Base-by-base conservation (phyloP, 2,797 vertebrate species). In the Semaprochilodus insignis region DNA sequence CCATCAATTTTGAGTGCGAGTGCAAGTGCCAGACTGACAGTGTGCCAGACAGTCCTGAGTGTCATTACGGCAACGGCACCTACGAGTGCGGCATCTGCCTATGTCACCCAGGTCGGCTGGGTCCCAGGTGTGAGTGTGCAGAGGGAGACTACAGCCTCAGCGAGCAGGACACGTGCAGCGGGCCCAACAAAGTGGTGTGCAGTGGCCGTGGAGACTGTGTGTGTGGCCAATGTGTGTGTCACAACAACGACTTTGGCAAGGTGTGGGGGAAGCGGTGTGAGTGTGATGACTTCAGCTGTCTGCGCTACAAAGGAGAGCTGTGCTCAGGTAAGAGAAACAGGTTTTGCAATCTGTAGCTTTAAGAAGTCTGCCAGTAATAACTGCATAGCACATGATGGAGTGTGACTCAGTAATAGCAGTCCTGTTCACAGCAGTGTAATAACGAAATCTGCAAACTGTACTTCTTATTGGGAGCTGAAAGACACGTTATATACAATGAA, bases 251-350 rank as follows among this genome's bases (percentile, higher is more conserved):
- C 91, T 98, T 98, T 0, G 98, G 98, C 51, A 97, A 96, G 90
- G 95, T 99, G 54, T 97, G 95, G 71, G 98, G 98, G 57, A 97
- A 97, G 90, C 96, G 96, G 90, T 99, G 98, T 0, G 98, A 99
- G 89, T 99, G 98, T 0, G 98, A 99, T 0, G 96, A 99, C 95
- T 99, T 99, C 93, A 99, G 97, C 94, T 99, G 98, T 14, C 95
- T 97, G 86, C 96, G 97, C 72, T 97, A 96, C 94, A 99, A 97
- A 88, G 97, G 98, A 0, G 95, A 98, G 84, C 95, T 99, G 90
- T 99, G 98, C 90, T 99, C 98, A 0, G 98, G 98, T 99, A 81
- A 88, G 91, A 78, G n/a, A 21, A 8, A 17, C 16, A 17, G 31
- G 31, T 1, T 31, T 31, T 31, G 31, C 31, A 31, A 8, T 40